Conservation (phyloP, 2,888 invertebrate genomes). For the Aspidapion aeneum region DNA sequence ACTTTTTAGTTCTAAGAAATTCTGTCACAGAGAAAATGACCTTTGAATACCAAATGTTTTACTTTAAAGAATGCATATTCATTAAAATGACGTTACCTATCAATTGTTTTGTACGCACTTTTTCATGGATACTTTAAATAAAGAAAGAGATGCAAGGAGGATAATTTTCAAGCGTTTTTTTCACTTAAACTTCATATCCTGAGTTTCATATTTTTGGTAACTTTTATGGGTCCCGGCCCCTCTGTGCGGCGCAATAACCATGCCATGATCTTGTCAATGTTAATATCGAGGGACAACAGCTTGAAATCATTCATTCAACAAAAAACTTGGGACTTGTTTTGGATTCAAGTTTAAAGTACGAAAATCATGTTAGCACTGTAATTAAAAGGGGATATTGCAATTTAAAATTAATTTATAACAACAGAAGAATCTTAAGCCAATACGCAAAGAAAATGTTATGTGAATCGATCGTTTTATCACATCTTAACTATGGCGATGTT, state of each 20-base stretch:
- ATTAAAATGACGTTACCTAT: too few species aligned
- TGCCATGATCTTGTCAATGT: not conserved
- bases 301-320: not conserved
- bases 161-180: too few species aligned
- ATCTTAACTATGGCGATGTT: not conserved
- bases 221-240: too few species aligned
- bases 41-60: too few species aligned
- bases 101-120: too few species aligned
- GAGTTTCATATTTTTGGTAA: too few species aligned
- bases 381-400: not conserved
- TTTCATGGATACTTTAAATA: too few species aligned
- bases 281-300: slow-evolving; percentile 6
- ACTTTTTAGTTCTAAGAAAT: too few species aligned
- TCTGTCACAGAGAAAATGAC: too few species aligned
- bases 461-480: not conserved
- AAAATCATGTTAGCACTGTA: not conserved
- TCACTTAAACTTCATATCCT: too few species aligned
- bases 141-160: too few species aligned
- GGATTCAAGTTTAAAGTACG: not conserved
- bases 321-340: not conserved
- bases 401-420: not conserved
- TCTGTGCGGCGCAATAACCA: not conserved
- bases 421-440: not conserved
- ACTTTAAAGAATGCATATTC: too few species aligned
- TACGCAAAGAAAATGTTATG: not conserved